Evolutionary conservation across 92 coral and sea anemone species (phyloP).

Genomic region (Epizoanthus ramosus): DNA sequence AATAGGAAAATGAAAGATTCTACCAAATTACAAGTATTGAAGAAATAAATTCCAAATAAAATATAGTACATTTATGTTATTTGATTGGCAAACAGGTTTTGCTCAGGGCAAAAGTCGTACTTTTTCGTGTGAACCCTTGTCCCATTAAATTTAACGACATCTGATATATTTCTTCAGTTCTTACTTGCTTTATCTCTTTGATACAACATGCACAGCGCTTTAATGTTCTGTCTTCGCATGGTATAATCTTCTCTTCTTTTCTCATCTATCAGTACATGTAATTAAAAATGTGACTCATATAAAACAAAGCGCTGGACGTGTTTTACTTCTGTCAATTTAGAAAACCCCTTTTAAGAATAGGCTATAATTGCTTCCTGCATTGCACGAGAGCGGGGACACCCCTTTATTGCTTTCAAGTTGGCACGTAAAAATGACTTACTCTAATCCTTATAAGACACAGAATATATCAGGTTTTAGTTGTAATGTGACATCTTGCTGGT

Average conservation of each 20-base stretch:
- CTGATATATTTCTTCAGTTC: not conserved
- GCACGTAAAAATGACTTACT: constrained; percentile 31
- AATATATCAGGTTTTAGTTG: constrained; percentile 37
- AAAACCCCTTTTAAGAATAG: constrained; percentile 38
- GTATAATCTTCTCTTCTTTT: constrained; percentile 30
- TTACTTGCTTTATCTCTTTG: constrained; percentile 14
- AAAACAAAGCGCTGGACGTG: constrained; percentile 34
- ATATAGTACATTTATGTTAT: not conserved
- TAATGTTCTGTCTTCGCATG: constrained; percentile 26
- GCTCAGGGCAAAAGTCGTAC: not conserved
- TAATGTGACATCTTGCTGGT: constrained; percentile 28
- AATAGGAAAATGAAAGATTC: not conserved
- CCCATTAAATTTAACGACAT: not conserved
- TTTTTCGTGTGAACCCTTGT: constrained; percentile 1
- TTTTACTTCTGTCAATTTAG: constrained; percentile 44
- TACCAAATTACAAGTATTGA: not conserved
- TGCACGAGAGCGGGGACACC: constrained; percentile 10
- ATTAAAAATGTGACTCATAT: constrained; percentile 32
- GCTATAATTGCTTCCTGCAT: constrained; percentile 42
- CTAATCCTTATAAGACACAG: constrained; percentile 25
- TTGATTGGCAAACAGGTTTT: not conserved
- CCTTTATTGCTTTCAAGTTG: constrained; percentile 36
- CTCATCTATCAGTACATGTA: constrained; percentile 42
- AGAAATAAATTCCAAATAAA: not conserved
- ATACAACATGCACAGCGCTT: constrained; percentile 21